A percentile compares a stretch with the other conserved stretches of the same genome.
phyloP scores from a whole-genome alignment of 2,888 invertebrate species.

The Parnassius glacialis region DNA sequence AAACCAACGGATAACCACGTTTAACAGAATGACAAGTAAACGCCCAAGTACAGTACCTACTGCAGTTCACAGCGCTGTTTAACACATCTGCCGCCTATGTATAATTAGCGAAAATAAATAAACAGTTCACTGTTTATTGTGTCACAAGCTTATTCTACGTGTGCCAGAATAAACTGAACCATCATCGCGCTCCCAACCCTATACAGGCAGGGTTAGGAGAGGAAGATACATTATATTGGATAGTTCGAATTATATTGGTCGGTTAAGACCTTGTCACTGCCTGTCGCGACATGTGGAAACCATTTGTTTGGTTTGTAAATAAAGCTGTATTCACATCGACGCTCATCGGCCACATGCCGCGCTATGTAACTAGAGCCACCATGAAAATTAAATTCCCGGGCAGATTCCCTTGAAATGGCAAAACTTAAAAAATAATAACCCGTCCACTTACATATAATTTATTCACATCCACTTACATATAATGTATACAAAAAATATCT shows the following conservation, averaged over 20 bases:
- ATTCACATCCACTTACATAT: no score
- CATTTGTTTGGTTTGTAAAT: slow-evolving; percentile 74
- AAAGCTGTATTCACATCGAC: slow-evolving; percentile 56
- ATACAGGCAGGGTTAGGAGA: not conserved
- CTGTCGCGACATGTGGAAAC: slow-evolving; percentile 69
- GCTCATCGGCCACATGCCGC: slow-evolving; percentile 54
- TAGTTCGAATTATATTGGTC: slow-evolving; percentile 42
- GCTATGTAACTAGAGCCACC: slow-evolving; percentile 22
- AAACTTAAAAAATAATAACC: no score
- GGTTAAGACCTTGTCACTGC: slow-evolving; percentile 66
- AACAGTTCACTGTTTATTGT: slow-evolving; percentile 69
- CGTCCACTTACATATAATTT: no score
- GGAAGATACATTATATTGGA: slow-evolving; percentile 10
- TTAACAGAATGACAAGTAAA: slow-evolving; percentile 2
- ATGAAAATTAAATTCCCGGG: slow-evolving; percentile 12
- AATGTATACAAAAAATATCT: no score
- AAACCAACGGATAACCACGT: slow-evolving; percentile 2
- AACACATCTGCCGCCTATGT: slow-evolving; percentile 64
- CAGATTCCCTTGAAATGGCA: not conserved
- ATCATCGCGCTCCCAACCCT: slow-evolving; percentile 25
- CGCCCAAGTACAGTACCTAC: slow-evolving; percentile 6
- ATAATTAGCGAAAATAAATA: slow-evolving; percentile 69
- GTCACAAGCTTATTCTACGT: slow-evolving; percentile 58
- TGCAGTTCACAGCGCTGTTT: slow-evolving; percentile 23
- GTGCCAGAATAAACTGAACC: slow-evolving; percentile 40